phyloP scores from a whole-genome alignment of 2,113 vertebrate genomes.

The Nothoprocta pentlandii region DNA sequence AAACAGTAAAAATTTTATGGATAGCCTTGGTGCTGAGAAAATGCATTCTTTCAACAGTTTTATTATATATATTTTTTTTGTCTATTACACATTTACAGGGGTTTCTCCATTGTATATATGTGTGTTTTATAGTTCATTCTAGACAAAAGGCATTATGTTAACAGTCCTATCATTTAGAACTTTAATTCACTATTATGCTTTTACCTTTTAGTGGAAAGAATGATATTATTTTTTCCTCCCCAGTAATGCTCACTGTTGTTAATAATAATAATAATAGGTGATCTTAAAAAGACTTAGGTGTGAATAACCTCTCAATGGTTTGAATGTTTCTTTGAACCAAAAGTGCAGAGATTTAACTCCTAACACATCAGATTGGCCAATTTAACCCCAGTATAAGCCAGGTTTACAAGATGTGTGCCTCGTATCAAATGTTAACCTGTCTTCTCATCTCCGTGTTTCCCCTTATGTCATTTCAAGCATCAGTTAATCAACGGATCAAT shows the following conservation, averaged over 20 bases:
- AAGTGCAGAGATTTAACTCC: neutral
- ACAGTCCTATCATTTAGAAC: slow-evolving; percentile 71
- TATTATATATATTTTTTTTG: slow-evolving; percentile 73
- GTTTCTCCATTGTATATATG: slow-evolving; percentile 60
- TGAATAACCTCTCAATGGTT: slow-evolving; percentile 19
- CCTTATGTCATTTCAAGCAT: neutral
- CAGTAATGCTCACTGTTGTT: neutral
- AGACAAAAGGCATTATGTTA: slow-evolving; percentile 76
- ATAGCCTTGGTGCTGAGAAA: slow-evolving; percentile 73
- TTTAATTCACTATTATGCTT: slow-evolving; percentile 71
- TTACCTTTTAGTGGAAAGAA: slow-evolving; percentile 52
- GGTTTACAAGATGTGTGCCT: neutral
- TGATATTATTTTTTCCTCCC: slow-evolving; percentile 20
- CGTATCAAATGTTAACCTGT: neutral
- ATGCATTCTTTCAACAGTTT: slow-evolving; percentile 76
- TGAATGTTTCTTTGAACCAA: neutral
- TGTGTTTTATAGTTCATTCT: slow-evolving; percentile 69
- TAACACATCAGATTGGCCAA: neutral
- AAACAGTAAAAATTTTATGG: slow-evolving; percentile 78
- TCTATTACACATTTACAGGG: slow-evolving; percentile 70
- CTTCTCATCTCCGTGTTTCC: neutral
- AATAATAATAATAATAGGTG: slow-evolving; percentile 34
- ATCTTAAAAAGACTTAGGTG: slow-evolving; percentile 24
- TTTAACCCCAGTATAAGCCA: neutral
- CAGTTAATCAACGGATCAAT: neutral